Evolutionary conservation across 2,888 invertebrate species (phyloP).

Genomic region (Rapana venosa): DNA sequence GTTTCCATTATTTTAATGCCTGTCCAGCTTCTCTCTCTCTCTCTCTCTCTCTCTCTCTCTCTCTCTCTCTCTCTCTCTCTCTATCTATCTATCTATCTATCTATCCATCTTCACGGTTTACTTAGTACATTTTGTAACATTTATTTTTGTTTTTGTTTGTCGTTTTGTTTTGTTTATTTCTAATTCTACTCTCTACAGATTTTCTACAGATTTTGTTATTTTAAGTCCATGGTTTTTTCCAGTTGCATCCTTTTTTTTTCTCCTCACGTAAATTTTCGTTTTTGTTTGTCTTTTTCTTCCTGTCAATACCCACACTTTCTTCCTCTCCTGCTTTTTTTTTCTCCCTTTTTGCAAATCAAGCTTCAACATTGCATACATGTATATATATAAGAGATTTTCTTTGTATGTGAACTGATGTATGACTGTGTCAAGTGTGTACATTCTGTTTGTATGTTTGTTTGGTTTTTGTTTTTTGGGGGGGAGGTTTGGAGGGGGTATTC

Average conservation of each 20-base stretch:
- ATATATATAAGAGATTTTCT: too few relatives aligned
- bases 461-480: too few relatives aligned
- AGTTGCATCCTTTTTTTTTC: background rate
- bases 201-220: too few relatives aligned
- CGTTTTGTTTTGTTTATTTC: too few relatives aligned
- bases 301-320: background rate
- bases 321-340: background rate
- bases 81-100: background rate
- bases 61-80: background rate
- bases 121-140: background rate
- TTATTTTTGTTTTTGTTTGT: background rate
- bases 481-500: too few relatives aligned
- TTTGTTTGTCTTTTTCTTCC: background rate
- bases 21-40: background rate
- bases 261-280: background rate
- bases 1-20: background rate
- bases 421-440: too few relatives aligned
- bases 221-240: too few relatives aligned
- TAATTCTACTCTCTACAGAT: too few relatives aligned
- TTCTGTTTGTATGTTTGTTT: too few relatives aligned
- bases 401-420: too few relatives aligned
- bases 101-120: background rate
- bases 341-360: too few relatives aligned
- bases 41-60: background rate
- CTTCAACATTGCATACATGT: too few relatives aligned